Conservation (phyloP, 2,797 vertebrate species). For the Hyperoplus immaculatus region DNA sequence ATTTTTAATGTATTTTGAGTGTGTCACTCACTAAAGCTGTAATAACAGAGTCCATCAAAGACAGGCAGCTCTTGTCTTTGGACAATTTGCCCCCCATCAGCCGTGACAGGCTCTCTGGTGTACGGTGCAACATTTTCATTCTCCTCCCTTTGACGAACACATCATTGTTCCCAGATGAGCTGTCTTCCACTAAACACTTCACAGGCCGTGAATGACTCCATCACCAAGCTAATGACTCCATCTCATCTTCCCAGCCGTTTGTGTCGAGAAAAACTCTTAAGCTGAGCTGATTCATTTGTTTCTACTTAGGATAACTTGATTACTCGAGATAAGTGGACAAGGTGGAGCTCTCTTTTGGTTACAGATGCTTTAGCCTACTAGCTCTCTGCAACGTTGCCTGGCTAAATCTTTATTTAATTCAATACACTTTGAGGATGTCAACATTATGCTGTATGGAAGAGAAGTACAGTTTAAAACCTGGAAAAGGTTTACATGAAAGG, state of each 20-base stretch:
- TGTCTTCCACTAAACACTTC: slow-evolving; percentile 67
- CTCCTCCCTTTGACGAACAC: slow-evolving; percentile 61
- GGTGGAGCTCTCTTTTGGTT: slow-evolving; percentile 24
- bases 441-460: neutral
- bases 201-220: slow-evolving; percentile 64
- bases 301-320: slow-evolving; percentile 54
- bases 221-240: slow-evolving; percentile 60
- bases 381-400: neutral
- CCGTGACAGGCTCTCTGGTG: slow-evolving; percentile 59
- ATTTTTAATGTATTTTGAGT: slow-evolving; percentile 32
- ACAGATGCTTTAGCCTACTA: neutral
- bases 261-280: slow-evolving; percentile 52
- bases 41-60: slow-evolving; percentile 60
- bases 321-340: slow-evolving; percentile 25
- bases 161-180: slow-evolving; percentile 72
- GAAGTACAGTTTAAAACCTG: neutral
- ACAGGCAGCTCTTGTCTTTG: slow-evolving; percentile 55
- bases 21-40: slow-evolving; percentile 33
- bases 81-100: slow-evolving; percentile 59
- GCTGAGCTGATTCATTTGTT: slow-evolving; percentile 53
- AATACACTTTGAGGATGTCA: neutral
- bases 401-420: slow-evolving; percentile 1
- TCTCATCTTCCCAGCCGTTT: slow-evolving; percentile 59
- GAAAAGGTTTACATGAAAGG: neutral
- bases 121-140: slow-evolving; percentile 56